phyloP scores from a whole-genome alignment of 1,140 invertebrate species.

The Ditylenchus dipsaci region DNA sequence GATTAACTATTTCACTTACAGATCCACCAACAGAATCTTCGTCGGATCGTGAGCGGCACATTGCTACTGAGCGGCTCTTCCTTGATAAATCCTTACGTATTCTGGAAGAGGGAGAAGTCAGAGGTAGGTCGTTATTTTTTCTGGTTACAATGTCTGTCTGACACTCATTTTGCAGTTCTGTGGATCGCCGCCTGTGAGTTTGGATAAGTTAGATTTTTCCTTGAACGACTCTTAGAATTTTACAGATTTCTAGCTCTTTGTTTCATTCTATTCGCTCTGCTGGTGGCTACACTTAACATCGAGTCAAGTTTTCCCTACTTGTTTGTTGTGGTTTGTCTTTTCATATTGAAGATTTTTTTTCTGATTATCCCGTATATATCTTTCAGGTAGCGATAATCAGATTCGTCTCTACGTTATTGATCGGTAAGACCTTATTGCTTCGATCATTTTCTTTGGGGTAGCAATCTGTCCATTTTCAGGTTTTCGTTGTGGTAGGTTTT shows the following conservation, averaged over 20 bases:
- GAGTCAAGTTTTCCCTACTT: conserved; percentile 29
- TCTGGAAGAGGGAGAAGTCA: conserved; percentile 46
- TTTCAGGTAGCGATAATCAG: conserved; percentile 45
- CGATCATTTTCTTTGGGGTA: no score
- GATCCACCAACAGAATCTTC: conserved; percentile 10
- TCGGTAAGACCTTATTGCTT: conserved; percentile 34
- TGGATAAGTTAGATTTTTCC: no score
- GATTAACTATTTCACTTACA: conserved; percentile 16
- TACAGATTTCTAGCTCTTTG: conserved; percentile 9
- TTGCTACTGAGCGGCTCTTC: conserved; percentile 22
- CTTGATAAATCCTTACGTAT: conserved; percentile 43
- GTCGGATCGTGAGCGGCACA: conserved; percentile 23
- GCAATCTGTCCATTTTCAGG: no score
- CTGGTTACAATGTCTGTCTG: background rate
- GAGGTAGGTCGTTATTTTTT: conserved; percentile 14
- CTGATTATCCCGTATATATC: conserved; percentile 17
- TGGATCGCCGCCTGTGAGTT: background rate
- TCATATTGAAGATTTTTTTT: conserved; percentile 1
- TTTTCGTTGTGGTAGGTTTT: no score
- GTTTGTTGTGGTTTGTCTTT: conserved; percentile 12
- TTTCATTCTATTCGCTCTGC: conserved; percentile 11
- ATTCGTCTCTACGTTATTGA: conserved; percentile 54
- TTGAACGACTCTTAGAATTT: no score
- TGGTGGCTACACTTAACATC: conserved; percentile 30
- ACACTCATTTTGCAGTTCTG: background rate